Evolutionary conservation across 2,113 vertebrate genomes (phyloP).

Genomic region (Oryzias celebensis): DNA sequence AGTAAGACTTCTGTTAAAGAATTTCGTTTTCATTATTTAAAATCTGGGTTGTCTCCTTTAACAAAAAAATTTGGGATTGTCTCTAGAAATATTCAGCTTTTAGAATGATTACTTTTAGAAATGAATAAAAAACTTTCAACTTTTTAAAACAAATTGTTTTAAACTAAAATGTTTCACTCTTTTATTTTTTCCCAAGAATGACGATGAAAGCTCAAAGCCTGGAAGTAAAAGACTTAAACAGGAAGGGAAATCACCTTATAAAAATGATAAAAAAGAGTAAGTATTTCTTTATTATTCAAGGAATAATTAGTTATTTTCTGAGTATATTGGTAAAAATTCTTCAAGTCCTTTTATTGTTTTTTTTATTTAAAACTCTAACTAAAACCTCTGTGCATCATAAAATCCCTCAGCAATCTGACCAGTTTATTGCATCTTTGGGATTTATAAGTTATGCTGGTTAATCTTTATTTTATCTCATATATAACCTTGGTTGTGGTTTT

Average conservation of each 20-base stretch:
- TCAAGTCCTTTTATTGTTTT: not conserved
- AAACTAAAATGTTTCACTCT: not conserved
- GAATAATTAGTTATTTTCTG: constrained; percentile 8
- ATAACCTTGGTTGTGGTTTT: not conserved
- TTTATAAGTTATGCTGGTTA: constrained; percentile 10
- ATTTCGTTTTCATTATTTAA: no score
- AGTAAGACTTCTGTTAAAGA: no score
- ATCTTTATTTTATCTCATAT: constrained; percentile 1
- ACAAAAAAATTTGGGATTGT: no score
- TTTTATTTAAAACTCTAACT: constrained; percentile 4
- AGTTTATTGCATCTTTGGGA: constrained; percentile 5
- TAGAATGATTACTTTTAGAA: no score
- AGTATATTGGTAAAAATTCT: not conserved
- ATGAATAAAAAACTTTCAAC: no score
- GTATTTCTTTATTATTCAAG: constrained; percentile 54
- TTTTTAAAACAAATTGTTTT: not conserved
- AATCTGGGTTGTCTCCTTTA: no score
- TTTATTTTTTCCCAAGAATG: constrained; percentile 74
- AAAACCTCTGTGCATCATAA: not conserved
- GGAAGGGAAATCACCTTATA: constrained; percentile 92
- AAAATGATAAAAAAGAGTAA: constrained; percentile 91
- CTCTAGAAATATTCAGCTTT: no score
- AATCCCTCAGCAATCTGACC: not conserved
- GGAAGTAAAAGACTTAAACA: constrained; percentile 91
- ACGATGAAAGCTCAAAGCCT: constrained; percentile 85